A percentile compares a stretch with the other conserved stretches of the same genome.
These are phyloP conservation scores for Acanthoscelides obtectus DNA, from an alignment of 2,888 invertebrate species.

Conservation along the genomic window DNA sequence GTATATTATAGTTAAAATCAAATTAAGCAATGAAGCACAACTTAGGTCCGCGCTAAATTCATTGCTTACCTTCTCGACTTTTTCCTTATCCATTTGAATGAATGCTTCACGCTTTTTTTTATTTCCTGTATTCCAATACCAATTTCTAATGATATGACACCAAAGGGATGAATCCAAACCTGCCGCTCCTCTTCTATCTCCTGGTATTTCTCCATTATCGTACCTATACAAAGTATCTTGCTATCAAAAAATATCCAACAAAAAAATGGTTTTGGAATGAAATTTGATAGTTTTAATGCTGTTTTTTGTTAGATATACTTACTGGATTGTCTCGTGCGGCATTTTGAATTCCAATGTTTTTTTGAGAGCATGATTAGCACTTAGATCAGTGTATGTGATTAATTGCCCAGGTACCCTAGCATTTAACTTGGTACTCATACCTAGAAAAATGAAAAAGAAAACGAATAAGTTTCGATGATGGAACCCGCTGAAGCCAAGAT, in stretches of 20 bases:
- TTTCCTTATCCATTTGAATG: neutral
- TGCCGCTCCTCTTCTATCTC: constrained; percentile 67
- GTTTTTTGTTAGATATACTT: too few relatives aligned
- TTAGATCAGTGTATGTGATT: constrained; percentile 49
- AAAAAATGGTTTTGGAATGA: too few relatives aligned
- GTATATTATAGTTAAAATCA: too few relatives aligned
- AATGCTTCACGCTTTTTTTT: neutral
- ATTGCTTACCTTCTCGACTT: neutral
- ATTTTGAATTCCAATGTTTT: constrained; percentile 45
- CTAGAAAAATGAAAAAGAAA: constrained; percentile 13
- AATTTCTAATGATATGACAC: constrained; percentile 60
- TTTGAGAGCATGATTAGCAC: constrained; percentile 50
- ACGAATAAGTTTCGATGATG: too few relatives aligned
- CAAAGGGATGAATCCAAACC: constrained; percentile 69
- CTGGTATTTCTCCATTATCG: constrained; percentile 62
- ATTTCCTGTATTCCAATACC: constrained; percentile 41
- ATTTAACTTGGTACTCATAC: constrained; percentile 60
- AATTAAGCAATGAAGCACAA: too few relatives aligned
- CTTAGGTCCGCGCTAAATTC: too few relatives aligned
- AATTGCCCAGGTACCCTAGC: constrained; percentile 37
- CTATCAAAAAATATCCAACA: too few relatives aligned
- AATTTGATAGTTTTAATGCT: too few relatives aligned
- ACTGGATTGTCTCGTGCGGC: constrained; percentile 46
- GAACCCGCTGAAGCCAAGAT: too few relatives aligned
- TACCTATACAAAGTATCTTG: too few relatives aligned